Base-by-base conservation (phyloP, 2,113 vertebrate genomes). In the Pelodiscus sinensis region DNA sequence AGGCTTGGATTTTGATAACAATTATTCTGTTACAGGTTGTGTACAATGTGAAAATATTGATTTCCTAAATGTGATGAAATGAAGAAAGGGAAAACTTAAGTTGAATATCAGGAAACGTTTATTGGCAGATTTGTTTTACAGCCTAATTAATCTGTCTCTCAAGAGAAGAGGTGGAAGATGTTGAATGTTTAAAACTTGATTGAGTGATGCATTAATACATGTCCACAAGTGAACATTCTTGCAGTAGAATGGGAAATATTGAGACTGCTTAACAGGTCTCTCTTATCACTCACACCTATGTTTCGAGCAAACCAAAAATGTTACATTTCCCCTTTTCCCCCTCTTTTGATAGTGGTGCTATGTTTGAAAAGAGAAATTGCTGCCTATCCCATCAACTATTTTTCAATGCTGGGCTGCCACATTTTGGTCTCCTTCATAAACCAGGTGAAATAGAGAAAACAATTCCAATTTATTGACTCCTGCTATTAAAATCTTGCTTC, bases 401-500 rank as follows among this genome's bases (percentile, higher is more conserved):
- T 96, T 91, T 91, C 92, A 65, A 58, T 90, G 84, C 58, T 90
- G 94, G 93, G 82, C 90, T 96, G 96, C 93, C 95, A 91, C 89
- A 86, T 8, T 87, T 92, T 94, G 96, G 89, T 84, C 73, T 96
- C 82, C 87, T 87, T 87, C 73, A 81, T 38, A 84, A 95, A 90
- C 31, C 77, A 83, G 62, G 81, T 35, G 86, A 7, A 25, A 90
- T 29, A 52, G 16, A 90, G 51, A 21, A 14, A 77, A 5, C 4
- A 1, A 14, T 82, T 68, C 51, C 31, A 21, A 54, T 14, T 4
- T 75, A 62, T 12, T 90, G 83, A 84, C 2, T 51, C 38, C n/a
- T 89, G 44, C 29, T 14, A 91, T 9, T 3, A 52, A 83, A 77
- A 38, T 35, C 9, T 71, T 83, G 55, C 0, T 2, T 92, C 35